phyloP scores from a whole-genome alignment of 2,113 vertebrate genomes.

The Percina caprodes region DNA sequence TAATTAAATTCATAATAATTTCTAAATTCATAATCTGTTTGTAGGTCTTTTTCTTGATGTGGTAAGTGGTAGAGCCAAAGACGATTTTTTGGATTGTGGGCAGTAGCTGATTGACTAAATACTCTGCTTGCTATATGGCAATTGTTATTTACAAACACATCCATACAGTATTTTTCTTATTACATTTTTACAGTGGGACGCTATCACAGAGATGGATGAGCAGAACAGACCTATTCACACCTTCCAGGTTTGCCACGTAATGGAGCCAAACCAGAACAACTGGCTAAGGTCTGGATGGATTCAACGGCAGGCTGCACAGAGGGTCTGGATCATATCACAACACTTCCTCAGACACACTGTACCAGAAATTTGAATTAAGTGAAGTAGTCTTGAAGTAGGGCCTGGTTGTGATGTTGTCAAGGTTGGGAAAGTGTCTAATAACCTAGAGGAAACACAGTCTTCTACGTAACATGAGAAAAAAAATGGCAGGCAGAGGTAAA shows the following conservation, averaged over 20 bases:
- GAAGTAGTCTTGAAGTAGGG: background rate
- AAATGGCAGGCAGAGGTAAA: conserved; percentile 9
- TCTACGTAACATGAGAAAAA: background rate
- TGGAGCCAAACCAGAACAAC: conserved; percentile 99
- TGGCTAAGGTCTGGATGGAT: conserved; percentile 98
- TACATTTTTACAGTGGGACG: conserved; percentile 90
- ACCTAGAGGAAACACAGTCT: background rate
- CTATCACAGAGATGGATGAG: conserved; percentile 99
- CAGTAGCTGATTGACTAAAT: background rate
- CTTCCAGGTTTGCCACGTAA: conserved; percentile 98
- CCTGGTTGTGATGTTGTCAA: conserved; percentile 10
- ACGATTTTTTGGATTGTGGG: background rate
- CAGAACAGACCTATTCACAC: conserved; percentile 97
- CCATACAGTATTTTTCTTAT: background rate
- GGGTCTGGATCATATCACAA: conserved; percentile 77
- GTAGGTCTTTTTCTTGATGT: background rate
- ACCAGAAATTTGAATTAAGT: conserved; percentile 3
- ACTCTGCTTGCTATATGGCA: background rate
- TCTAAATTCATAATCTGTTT: background rate
- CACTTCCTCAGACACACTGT: background rate
- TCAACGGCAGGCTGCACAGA: conserved; percentile 93
- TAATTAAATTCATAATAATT: background rate
- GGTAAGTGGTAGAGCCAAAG: background rate
- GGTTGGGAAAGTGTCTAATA: background rate
- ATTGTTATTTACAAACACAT: background rate